Conservation (phyloP, 2,797 vertebrate species). For the Helicolenus hilgendorfi region DNA sequence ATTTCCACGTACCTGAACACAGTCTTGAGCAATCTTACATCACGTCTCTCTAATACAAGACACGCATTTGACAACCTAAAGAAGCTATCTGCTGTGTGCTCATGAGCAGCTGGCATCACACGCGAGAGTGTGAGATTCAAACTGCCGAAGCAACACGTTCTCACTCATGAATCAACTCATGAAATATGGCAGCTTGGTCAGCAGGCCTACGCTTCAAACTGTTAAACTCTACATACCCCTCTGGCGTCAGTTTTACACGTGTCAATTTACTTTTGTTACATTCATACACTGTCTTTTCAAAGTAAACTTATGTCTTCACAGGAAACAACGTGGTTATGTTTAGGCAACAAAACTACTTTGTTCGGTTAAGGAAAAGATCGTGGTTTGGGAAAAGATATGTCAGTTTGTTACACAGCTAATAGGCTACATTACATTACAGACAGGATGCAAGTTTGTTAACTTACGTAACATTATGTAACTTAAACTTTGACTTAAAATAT, state of each 20-base stretch:
- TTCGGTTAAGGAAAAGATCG: neutral
- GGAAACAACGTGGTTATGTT: neutral
- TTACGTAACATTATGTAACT: neutral
- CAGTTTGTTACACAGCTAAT: neutral
- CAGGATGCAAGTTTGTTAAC: neutral
- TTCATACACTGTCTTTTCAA: neutral
- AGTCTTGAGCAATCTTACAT: constrained; percentile 37
- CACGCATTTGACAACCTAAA: constrained; percentile 25
- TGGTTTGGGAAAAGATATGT: neutral
- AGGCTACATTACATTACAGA: neutral
- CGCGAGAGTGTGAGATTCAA: neutral
- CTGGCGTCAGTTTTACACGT: neutral
- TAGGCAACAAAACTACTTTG: neutral
- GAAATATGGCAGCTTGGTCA: neutral
- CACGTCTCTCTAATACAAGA: constrained; percentile 20
- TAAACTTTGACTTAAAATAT: neutral
- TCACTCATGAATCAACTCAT: neutral
- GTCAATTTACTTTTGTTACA: neutral
- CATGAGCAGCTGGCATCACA: constrained; percentile 9
- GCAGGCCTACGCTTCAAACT: neutral
- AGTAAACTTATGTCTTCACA: neutral
- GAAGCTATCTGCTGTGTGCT: neutral
- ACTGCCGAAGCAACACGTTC: neutral
- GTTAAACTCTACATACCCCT: neutral
- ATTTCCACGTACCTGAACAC: constrained; percentile 64